Conservation (phyloP, 2,797 vertebrate genomes). For the Heteromormyrus szaboi region DNA sequence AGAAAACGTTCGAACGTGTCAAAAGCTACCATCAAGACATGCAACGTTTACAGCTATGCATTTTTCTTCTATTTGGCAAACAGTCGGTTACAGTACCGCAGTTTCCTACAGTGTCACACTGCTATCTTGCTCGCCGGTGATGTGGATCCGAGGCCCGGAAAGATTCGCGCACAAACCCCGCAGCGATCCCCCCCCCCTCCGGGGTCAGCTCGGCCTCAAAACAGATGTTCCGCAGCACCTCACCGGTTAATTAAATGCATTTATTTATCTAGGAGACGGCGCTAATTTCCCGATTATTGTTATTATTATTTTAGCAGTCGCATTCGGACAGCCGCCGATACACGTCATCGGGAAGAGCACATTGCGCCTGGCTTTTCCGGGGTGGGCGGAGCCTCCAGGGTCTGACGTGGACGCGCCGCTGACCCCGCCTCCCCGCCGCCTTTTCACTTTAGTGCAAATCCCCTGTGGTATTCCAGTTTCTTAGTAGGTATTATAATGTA, state of each 20-base stretch:
- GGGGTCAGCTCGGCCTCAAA: not conserved
- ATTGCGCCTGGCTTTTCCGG: slow-evolving; percentile 17
- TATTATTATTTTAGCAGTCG: not conserved
- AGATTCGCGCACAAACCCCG: not conserved
- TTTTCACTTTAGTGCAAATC: not conserved
- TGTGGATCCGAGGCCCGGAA: slow-evolving; percentile 11
- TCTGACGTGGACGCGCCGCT: not conserved
- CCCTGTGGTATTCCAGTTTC: not conserved
- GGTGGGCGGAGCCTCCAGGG: not conserved
- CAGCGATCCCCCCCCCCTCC: not conserved
- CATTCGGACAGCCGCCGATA: slow-evolving; percentile 7
- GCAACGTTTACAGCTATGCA: not conserved
- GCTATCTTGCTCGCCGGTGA: slow-evolving; percentile 13
- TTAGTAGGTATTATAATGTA: not conserved
- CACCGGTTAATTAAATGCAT: not conserved
- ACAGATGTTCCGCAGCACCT: not conserved
- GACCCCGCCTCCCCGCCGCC: not conserved
- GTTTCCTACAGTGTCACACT: not conserved
- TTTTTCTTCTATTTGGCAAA: not conserved
- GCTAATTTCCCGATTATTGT: not conserved
- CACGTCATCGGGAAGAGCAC: slow-evolving; percentile 20
- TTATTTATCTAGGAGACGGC: slow-evolving; percentile 8
- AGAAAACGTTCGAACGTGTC: not conserved
- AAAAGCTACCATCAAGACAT: not conserved
- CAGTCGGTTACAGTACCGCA: slow-evolving; percentile 1